A percentile compares a stretch with the other conserved stretches of the same genome.
phyloP scores from a whole-genome alignment of 2,888 invertebrate species.

The Cantharis rustica region DNA sequence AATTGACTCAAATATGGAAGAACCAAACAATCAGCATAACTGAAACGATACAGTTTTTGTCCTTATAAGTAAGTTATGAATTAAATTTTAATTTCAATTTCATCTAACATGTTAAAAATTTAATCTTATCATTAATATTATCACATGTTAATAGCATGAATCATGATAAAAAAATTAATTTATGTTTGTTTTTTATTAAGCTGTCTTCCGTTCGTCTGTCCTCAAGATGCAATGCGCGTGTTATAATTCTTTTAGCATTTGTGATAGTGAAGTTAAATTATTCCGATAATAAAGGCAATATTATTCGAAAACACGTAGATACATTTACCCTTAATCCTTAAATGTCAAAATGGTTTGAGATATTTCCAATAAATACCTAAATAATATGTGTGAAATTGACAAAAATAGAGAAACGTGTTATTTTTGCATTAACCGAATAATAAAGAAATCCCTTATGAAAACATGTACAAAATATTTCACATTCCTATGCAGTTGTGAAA shows the following conservation, averaged over 20 bases:
- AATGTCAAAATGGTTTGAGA: background rate
- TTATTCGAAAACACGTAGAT: background rate
- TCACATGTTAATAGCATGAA: no score
- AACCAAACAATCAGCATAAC: no score
- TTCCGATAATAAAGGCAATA: background rate
- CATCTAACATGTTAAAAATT: no score
- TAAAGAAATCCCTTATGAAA: constrained; percentile 13
- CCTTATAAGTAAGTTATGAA: no score
- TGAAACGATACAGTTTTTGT: no score
- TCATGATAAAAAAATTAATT: no score
- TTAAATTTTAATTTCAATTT: no score
- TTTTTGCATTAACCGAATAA: constrained; percentile 24
- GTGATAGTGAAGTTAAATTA: background rate
- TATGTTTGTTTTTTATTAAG: no score
- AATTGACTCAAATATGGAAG: no score
- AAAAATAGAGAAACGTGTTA: constrained; percentile 10
- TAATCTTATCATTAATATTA: no score
- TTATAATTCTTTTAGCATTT: background rate
- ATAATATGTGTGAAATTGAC: background rate
- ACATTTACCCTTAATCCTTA: background rate
- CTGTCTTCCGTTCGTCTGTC: no score
- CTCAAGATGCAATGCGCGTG: no score
- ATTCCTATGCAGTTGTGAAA: constrained; percentile 19
- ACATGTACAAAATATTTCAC: constrained; percentile 9
- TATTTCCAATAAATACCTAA: background rate